These are phyloP conservation scores for Caenorhabditis remanei DNA, from an alignment of 1,140 invertebrate species.

Conservation along the genomic window DNA sequence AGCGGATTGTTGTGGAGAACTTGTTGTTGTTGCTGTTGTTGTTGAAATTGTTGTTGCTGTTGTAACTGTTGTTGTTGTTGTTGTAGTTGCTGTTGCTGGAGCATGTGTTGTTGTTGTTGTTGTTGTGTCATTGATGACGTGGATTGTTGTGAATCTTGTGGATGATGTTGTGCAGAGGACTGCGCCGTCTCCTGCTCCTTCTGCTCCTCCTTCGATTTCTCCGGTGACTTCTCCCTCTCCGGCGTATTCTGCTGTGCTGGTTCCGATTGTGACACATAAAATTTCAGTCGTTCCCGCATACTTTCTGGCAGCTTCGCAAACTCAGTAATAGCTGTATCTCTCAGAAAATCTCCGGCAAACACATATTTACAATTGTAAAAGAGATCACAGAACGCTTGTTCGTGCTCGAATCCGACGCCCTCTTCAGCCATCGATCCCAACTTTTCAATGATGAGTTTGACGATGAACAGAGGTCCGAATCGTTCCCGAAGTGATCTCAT, in stretches of 20 bases:
- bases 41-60: neutral
- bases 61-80: neutral
- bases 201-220: neutral
- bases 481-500: conserved; percentile 1
- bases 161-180: neutral
- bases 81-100: neutral
- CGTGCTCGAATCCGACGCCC: conserved; percentile 36
- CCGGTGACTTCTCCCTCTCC: conserved; percentile 16
- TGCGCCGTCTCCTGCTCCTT: neutral
- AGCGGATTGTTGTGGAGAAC: neutral
- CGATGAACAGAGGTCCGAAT: neutral
- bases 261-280: conserved; percentile 40
- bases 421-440: conserved; percentile 29
- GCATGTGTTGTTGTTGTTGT: neutral
- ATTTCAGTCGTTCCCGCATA: conserved; percentile 54
- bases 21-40: conserved; percentile 5
- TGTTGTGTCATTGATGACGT: neutral
- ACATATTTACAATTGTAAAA: conserved; percentile 66
- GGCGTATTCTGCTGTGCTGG: neutral
- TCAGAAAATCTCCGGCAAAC: conserved; percentile 61
- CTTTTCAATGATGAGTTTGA: conserved; percentile 29
- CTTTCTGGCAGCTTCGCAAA: conserved; percentile 32
- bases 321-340: conserved; percentile 23
- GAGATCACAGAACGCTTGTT: conserved; percentile 60
- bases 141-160: neutral